Evolutionary conservation across 2,113 vertebrate species (phyloP).

Genomic region (Hystrix brachyura): DNA sequence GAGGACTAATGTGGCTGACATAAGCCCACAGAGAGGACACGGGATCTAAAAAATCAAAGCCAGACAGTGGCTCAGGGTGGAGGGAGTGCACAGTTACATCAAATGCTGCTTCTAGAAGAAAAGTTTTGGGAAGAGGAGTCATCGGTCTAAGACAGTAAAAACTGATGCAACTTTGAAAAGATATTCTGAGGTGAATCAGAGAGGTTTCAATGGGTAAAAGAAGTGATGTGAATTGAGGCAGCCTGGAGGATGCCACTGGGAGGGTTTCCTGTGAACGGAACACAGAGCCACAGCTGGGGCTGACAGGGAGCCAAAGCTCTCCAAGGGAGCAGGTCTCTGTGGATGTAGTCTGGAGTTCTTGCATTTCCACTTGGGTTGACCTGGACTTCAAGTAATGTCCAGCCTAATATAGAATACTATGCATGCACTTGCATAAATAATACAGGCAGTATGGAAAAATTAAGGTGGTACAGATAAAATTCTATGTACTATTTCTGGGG

Average conservation of each 20-base stretch:
- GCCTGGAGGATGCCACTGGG: too few relatives aligned
- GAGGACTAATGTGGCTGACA: background rate
- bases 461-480: background rate
- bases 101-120: background rate
- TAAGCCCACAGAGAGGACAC: background rate
- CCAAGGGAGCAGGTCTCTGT: background rate
- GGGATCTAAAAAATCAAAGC: background rate
- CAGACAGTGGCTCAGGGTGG: background rate
- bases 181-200: background rate
- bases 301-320: too few relatives aligned
- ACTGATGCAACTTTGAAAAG: background rate
- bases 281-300: background rate
- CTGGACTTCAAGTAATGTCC: background rate
- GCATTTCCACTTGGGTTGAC: background rate
- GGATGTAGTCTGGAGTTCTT: background rate
- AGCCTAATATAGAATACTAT: background rate
- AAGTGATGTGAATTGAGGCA: background rate
- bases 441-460: background rate
- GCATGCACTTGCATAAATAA: background rate
- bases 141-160: background rate
- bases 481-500: background rate
- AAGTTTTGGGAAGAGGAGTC: background rate
- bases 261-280: background rate
- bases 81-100: background rate
- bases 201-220: background rate